These are phyloP conservation scores for Crematogaster levior DNA, from an alignment of 2,888 invertebrate genomes.

Conservation along the genomic window DNA sequence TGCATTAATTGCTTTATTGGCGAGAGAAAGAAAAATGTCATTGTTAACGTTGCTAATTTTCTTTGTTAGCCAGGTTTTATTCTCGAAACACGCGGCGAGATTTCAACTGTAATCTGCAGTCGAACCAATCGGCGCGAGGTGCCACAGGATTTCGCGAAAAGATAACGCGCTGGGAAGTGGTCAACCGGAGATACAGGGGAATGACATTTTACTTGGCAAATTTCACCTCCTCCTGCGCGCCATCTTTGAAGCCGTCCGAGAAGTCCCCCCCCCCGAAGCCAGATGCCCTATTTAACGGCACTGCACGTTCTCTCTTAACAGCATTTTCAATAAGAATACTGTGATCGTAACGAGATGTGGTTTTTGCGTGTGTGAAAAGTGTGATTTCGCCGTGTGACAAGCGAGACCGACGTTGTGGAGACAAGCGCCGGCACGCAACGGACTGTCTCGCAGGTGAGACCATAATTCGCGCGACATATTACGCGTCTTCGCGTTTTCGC, in stretches of 20 bases:
- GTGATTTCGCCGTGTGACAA: constrained; percentile 77
- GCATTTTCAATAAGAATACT: constrained; percentile 82
- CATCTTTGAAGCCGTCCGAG: constrained; percentile 31
- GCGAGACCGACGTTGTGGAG: constrained; percentile 78
- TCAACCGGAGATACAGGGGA: too few relatives aligned
- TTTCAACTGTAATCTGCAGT: background rate
- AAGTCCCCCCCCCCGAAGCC: constrained; percentile 4
- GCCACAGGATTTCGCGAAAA: background rate
- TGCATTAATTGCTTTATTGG: background rate
- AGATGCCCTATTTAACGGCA: constrained; percentile 37
- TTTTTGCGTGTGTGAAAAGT: constrained; percentile 80
- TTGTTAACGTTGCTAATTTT: background rate
- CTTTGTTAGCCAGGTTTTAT: too few relatives aligned
- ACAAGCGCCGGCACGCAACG: constrained; percentile 76
- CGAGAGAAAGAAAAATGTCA: background rate
- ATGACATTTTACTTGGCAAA: too few relatives aligned
- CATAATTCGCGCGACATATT: too few relatives aligned
- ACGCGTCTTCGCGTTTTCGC: background rate
- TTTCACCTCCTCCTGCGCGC: background rate
- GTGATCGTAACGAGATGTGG: constrained; percentile 81
- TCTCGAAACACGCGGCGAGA: background rate
- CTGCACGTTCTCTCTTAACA: constrained; percentile 62
- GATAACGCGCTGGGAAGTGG: background rate
- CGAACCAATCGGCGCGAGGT: background rate
- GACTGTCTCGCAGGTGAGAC: constrained; percentile 75